Evolutionary conservation across 2,113 vertebrate genomes (phyloP).

Genomic region (Cettia cetti): DNA sequence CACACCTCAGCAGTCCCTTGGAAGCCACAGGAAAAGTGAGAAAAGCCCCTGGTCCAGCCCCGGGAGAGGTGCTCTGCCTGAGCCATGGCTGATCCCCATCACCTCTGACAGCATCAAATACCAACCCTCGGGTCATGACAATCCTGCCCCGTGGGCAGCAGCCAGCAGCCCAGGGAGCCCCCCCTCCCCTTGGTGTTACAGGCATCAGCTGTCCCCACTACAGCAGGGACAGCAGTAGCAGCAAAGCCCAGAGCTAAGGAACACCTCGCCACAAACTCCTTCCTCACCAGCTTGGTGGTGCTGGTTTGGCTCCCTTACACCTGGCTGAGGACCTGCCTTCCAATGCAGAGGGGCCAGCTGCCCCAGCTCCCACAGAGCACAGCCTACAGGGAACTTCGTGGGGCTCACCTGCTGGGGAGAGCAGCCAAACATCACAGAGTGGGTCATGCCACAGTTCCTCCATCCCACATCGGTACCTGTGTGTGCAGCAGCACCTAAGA

Average conservation of each 20-base stretch:
- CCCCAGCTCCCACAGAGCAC: background rate
- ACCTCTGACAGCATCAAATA: background rate
- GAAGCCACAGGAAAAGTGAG: background rate
- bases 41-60: too few relatives aligned
- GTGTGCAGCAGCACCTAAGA: rapidly evolving
- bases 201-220: rapidly evolving
- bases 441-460: background rate
- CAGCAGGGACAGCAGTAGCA: background rate
- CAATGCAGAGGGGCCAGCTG: background rate
- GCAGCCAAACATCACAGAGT: background rate
- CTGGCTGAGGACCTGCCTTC: background rate
- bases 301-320: background rate
- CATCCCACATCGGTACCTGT: rapidly evolving
- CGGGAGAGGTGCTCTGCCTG: rapidly evolving
- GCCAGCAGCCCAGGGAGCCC: background rate
- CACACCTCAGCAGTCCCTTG: background rate
- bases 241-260: background rate
- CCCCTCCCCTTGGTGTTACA: background rate
- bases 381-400: rapidly evolving
- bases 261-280: rapidly evolving
- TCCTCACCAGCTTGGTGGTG: background rate
- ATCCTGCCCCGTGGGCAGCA: rapidly evolving
- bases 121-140: rapidly evolving
- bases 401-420: background rate
- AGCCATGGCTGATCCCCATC: background rate